Evolutionary conservation across 2,797 vertebrate genomes (phyloP).

Genomic region (Microctenopoma stevenorrisi): DNA sequence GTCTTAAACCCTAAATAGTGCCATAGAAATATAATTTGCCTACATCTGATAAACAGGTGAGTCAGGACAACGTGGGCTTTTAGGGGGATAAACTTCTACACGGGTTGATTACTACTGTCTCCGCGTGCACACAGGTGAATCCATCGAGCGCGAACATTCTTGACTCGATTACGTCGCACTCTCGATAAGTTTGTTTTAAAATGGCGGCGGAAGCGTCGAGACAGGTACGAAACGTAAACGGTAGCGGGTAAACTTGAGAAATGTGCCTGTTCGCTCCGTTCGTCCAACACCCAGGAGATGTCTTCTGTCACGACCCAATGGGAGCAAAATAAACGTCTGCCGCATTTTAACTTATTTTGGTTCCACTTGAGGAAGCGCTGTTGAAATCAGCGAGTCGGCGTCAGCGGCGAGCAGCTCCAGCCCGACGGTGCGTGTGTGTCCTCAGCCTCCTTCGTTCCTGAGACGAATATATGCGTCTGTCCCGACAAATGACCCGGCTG

Average conservation of each 20-base stretch:
- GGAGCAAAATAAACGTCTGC: background rate
- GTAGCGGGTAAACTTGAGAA: conserved; percentile 42
- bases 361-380: conserved; percentile 56
- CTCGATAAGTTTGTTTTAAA: conserved; percentile 83
- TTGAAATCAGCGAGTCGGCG: conserved; percentile 41
- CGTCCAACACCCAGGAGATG: too few species aligned
- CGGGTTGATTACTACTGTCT: conserved; percentile 71
- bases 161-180: conserved; percentile 73
- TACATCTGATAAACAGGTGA: too few species aligned
- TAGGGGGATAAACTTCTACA: too few species aligned
- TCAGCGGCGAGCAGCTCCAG: conserved; percentile 22
- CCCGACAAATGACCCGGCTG: background rate
- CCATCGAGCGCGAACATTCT: conserved; percentile 66
- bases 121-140: conserved; percentile 76
- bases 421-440: background rate
- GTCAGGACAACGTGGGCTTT: background rate
- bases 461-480: background rate
- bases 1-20: too few species aligned
- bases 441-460: background rate
- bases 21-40: too few species aligned
- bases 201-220: conserved; percentile 85
- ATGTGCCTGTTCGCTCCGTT: accelerated
- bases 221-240: conserved; percentile 75
- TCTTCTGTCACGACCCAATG: background rate
- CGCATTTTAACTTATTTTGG: conserved; percentile 7